Base-by-base conservation (phyloP, 2,797 vertebrate species). In the Acanthiza pusilla region DNA sequence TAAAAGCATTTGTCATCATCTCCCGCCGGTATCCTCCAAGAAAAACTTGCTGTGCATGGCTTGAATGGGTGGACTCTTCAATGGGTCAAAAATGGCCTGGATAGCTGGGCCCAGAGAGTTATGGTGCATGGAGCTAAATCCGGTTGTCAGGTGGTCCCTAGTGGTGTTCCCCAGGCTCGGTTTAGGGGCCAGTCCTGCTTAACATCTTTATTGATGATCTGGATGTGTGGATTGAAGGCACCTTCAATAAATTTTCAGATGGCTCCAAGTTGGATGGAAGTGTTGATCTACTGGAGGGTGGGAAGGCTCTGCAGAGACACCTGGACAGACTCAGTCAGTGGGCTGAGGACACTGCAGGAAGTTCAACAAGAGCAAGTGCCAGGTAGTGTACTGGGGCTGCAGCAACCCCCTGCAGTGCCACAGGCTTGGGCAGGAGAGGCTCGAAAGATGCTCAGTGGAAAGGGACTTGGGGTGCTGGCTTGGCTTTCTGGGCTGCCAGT, bases 141-240 rank as follows among this genome's bases (percentile, higher is more conserved):
- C 53, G 26, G 14, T 40, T 47, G 14, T 45, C 10, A 8, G 1
- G 23, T 20, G 8, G 38, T 66, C 29, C 21, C 14, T 66, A 30
- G 16, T 3, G 3, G 11, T 26, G 20, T 66, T 80, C 25, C 14
- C 29, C 25, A 26, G n/a, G 16, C 16, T 72, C 32, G 14, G 19
- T 51, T 72, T 79, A 51, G 20, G 19, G 13, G 32, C 51, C 16
- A 36, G 36, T 65, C 22, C 19, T 65, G 32, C 51, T 51, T n/a
- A 29, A 38, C 23, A 17, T 43, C 36, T 51, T 51, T n/a, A 17
- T 7, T 72, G 27, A 27, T 51, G 23, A n/a, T 29, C 27, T 51
- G 27, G 5, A 17, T 0, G 0, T 51, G 27, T 6, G 16, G 22
- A 38, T 51, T 57, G 43, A 43, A 19, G 8, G 4, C 32, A 38